phyloP scores from a whole-genome alignment of 2,797 vertebrate genomes.

The Channallabes apus region DNA sequence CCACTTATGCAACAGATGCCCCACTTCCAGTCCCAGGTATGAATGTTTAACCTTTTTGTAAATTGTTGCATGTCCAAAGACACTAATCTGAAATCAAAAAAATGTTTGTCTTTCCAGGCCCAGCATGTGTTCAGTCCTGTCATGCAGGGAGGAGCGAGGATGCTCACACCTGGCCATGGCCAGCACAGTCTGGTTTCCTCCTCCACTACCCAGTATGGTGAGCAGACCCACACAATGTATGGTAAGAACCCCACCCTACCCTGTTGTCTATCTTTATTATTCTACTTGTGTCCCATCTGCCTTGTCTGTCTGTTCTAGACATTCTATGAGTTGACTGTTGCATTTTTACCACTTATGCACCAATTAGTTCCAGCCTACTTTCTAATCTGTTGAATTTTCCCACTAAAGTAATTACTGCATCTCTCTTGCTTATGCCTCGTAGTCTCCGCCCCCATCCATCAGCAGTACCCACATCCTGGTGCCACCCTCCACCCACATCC shows the following conservation, averaged over 20 bases:
- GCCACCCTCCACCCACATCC: slow-evolving; percentile 90
- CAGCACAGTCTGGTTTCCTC: slow-evolving; percentile 92
- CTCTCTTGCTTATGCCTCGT: slow-evolving; percentile 55
- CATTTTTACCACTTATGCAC: background rate
- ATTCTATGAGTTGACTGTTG: background rate
- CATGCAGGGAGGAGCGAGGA: slow-evolving; percentile 91
- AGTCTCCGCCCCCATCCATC: slow-evolving; percentile 94
- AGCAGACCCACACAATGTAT: slow-evolving; percentile 99
- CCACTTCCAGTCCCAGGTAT: slow-evolving; percentile 95
- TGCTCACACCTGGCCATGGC: slow-evolving; percentile 92
- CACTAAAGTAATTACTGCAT: background rate
- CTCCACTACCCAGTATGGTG: slow-evolving; percentile 91
- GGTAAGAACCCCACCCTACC: slow-evolving; percentile 76
- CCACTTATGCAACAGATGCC: slow-evolving; percentile 94
- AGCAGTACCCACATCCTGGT: slow-evolving; percentile 92
- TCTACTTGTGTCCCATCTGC: background rate
- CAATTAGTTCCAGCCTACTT: slow-evolving; percentile 27
- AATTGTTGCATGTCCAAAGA: background rate
- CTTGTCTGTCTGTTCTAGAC: background rate
- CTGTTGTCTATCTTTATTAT: background rate
- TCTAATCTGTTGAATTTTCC: background rate
- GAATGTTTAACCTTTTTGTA: background rate
- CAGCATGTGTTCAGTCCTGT: slow-evolving; percentile 96
- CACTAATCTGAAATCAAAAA: background rate
- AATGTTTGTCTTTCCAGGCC: slow-evolving; percentile 71